Base-by-base conservation (phyloP, 1,140 invertebrate species). In the Drosophila saltans region DNA sequence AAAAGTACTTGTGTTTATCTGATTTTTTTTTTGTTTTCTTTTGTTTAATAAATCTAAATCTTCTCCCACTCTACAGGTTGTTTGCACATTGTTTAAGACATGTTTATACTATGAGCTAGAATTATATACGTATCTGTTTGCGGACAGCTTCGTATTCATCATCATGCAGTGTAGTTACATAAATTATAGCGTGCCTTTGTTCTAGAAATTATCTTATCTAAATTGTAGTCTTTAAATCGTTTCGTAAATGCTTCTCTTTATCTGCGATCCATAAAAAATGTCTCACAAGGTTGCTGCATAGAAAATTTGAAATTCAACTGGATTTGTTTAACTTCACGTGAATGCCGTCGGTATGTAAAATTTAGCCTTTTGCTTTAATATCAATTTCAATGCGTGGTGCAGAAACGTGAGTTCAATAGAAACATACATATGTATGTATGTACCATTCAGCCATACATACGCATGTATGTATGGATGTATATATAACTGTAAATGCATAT, bases 1-100 rank as follows among this genome's bases (percentile, higher is more conserved):
- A 64, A 73, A 62, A 70, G 61, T 64, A 39, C 72, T 65, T 52
- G 55, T 74, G 66, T 74, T 74, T 73, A 69, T 62, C 55, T 59
- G 74, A 61, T 70, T 55, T 16, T 16, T 16, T 16, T 66, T 41
- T 39, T 60, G 62, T 40, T 60, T 66, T 56, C 16, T 59, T 26
- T 26, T 16, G 26, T 57, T 28, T 59, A 21, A 59, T 71, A 71
- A 78, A 65, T 72, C 64, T 52, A 52, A 52, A 52, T 52, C 45
- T 10, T 7, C 45, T 52, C 26, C 21, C 9, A 21, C 45, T 63
- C 57, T 39, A 66, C 48, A 62, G 61, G 26, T 60, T 72, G 16
- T 78, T 67, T 65, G 63, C 74, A 66, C 43, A 48, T 59, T 66
- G 26, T 61, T 36, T 70, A 40, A 43, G 21, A 69, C 52, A 64